Percentiles rank a stretch among this genome's conserved stretches.
phyloP scores from a whole-genome alignment of 1,140 invertebrate genomes.

The Scaptodrosophila lebanonensis region DNA sequence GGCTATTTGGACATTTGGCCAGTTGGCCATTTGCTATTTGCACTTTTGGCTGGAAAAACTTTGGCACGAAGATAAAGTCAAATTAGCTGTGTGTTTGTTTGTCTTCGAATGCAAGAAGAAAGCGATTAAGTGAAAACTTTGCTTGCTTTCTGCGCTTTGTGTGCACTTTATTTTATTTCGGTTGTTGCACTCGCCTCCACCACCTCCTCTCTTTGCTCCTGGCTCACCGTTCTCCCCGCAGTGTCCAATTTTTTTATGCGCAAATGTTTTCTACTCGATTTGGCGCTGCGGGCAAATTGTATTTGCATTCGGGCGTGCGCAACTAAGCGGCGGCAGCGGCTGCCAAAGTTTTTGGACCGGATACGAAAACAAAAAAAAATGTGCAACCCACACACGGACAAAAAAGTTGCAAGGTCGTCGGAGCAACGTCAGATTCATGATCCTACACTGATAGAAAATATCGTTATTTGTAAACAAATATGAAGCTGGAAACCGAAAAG shows the following conservation, averaged over 20 bases:
- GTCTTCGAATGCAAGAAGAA: slow-evolving; percentile 62
- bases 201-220: background rate
- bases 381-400: too few species aligned
- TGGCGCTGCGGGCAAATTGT: slow-evolving; percentile 58
- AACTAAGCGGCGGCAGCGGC: background rate
- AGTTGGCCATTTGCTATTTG: too few species aligned
- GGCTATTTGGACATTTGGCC: slow-evolving; percentile 17
- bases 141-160: too few species aligned
- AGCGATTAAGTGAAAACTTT: slow-evolving; percentile 73
- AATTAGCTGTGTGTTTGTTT: slow-evolving; percentile 72
- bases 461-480: too few species aligned
- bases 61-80: slow-evolving; percentile 58
- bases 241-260: slow-evolving; percentile 3
- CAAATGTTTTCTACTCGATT: slow-evolving; percentile 59
- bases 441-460: too few species aligned
- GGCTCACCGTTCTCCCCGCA: background rate
- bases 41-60: slow-evolving; percentile 29
- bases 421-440: too few species aligned
- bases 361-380: too few species aligned
- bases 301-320: slow-evolving; percentile 49
- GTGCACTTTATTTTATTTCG: too few species aligned
- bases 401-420: too few species aligned
- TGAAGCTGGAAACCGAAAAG: too few species aligned
- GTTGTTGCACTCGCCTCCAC: background rate
- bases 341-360: too few species aligned